Base-by-base conservation (phyloP, 2,888 invertebrate species). In the Alloplasta piceator region DNA sequence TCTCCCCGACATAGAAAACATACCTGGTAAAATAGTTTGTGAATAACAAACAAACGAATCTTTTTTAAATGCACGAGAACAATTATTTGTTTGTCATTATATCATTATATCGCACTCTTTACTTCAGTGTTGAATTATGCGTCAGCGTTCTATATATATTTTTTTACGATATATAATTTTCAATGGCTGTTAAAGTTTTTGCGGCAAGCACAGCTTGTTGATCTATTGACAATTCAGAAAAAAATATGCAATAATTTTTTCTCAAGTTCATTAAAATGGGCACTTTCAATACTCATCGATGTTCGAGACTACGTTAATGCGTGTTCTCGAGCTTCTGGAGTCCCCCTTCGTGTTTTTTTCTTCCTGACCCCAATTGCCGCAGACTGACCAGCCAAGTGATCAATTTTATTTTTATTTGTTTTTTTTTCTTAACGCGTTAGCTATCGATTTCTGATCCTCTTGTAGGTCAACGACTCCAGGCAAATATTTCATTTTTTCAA, bases 1-100 rank as follows among this genome's bases (percentile, higher is more conserved):
- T 75, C 86, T 90, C 81, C 86, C 90, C 73, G 90, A 90, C 82
- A 88, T 90, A 82, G 90, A 90, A 80, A 89, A 88, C 75, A 90
- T 90, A 89, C 90, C 90, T 78, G 90, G 90, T 90, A 90, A 90
- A 26, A 86, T 26, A 77, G 46, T 48, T 26, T 26, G 26, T 64
- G 16, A 61, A 52, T 46, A 75, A 68, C 60, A 50, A 68, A 73
- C 39, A 64, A 52, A 60, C 39, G 14, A 58, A 73, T 46, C 64
- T 58, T 73, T 68, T 56, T 16, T 6, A 55, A 64, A 77, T 64
- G 72, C 68, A 73, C 68, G 26, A 50, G 46, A 48, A 14, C 38
- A 5, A 64, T 58, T 64, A 7, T 58, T 71, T 64, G 7, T 41
- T n/a, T n/a, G n/a, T n/a, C n/a, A n/a, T n/a, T n/a, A n/a, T n/a